Evolutionary conservation across 2,113 vertebrate genomes (phyloP), one percentile per base, ranked within the genome.

Genomic region (Cinclus mexicanus): DNA sequence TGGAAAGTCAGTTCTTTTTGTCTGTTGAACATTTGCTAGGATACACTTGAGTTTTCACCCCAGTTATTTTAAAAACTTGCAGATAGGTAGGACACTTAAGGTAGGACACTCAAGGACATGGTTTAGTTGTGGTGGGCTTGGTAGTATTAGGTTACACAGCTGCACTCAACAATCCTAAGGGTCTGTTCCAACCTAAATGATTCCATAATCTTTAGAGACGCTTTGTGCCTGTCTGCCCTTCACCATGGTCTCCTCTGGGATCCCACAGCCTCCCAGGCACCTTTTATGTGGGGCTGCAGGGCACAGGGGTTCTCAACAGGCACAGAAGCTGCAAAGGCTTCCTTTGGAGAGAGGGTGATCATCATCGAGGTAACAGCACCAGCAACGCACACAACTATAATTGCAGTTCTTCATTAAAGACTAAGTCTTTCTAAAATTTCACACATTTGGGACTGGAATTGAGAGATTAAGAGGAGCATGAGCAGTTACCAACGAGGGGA

Each of bases 281-380:
- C 14, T 49, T 47, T 15, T 7, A 49, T 0, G 0, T 6, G 21
- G 24, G 55, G 11, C 16, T 94, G 44, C 41, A 71, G 78, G 46
- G 23, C 20, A 26, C 4, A 4, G 46, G n/a, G 6, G 8, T 9
- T 59, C 16, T 83, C 4, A 0, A 16, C 11, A 44, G 41, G 42
- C 46, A 74, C 12, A 28, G 46, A 21, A 41, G 9, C 21, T 41
- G 28, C 60, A 44, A 67, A 65, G 23, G 47, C 19, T 68, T 44
- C 46, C 39, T 60, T 14, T 37, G 72, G 46, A 53, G n/a, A 68
- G 15, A 50, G 37, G 14, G 28, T 35, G 20, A 23, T 5, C 17
- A 14, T 21, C 35, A 26, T 1, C 0, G 0, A 65, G 28, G 16
- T 39, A 42, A 42, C 14, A 20, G 11, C 8, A 4, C 12, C 7